These are phyloP conservation scores for Ischnura elegans DNA, from an alignment of 2,888 invertebrate species.

Conservation along the genomic window DNA sequence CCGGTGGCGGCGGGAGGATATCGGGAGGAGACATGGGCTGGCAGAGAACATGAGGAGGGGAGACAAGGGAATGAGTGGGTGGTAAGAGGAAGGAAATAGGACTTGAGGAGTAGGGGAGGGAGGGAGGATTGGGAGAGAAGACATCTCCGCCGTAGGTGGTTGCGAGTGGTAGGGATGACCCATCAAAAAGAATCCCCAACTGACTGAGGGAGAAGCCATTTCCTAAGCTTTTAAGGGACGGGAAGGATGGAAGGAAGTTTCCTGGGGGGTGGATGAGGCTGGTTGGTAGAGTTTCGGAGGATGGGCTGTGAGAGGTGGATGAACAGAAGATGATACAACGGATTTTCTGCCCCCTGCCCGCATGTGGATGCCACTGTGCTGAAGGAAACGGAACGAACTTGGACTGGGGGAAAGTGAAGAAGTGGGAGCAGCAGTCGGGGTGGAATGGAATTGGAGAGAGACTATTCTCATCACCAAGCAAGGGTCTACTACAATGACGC, in stretches of 20 bases:
- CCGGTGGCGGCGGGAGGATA: neutral
- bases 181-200: slow-evolving; percentile 42
- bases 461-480: slow-evolving; percentile 48
- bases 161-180: slow-evolving; percentile 63
- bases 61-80: neutral
- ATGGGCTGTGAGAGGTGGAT: slow-evolving; percentile 39
- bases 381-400: slow-evolving; percentile 13
- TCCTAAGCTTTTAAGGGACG: slow-evolving; percentile 25
- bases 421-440: neutral
- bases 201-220: slow-evolving; percentile 23
- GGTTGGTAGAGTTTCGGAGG: slow-evolving; percentile 21
- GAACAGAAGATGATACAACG: neutral
- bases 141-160: slow-evolving; percentile 5
- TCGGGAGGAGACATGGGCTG: neutral
- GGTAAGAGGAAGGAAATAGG: slow-evolving; percentile 46
- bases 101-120: slow-evolving; percentile 67
- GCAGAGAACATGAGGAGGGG: neutral
- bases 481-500: slow-evolving; percentile 39
- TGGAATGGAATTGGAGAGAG: neutral
- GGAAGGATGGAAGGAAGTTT: slow-evolving; percentile 40
- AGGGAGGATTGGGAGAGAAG: slow-evolving; percentile 67
- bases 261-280: neutral
- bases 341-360: slow-evolving; percentile 50
- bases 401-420: neutral
- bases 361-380: neutral